Base-by-base conservation (phyloP, 2,797 vertebrate genomes). In the Tenualosa thibaudeaui region DNA sequence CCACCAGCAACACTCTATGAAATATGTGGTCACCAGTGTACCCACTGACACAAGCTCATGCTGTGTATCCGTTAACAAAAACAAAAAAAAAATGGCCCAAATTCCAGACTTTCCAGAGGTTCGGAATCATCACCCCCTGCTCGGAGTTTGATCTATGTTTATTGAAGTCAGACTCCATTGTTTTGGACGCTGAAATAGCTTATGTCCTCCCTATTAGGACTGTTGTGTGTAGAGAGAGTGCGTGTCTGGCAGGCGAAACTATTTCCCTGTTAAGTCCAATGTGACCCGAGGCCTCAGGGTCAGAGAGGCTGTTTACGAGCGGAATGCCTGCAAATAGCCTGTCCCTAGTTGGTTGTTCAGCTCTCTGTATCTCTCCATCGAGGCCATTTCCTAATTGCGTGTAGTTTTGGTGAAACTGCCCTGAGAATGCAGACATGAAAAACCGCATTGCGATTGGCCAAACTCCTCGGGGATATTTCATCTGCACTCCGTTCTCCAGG, bases 191-290 rank as follows among this genome's bases (percentile, higher is more conserved):
- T 19, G 56, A 58, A 85, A 81, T 81, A 46, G 71, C 82, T 85
- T 82, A 49, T 71, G 49, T 49, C 40, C 56, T 46, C 83, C 0
- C 82, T 62, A 40, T 54, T 65, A 88, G 53, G 71, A 54, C 85
- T 50, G 31, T 54, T 51, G 22, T 53, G 15, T 13, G 68, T 40
- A 15, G 31, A 75, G 31, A 40, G 46, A 54, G 46, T 81, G 53
- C 60, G 60, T 75, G 51, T 81, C 81, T 81, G 49, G 81, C n/a
- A 81, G 3, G 10, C 51, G 9, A 81, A 81, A 81, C 5, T 22
- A 19, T 81, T 50, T 50, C 13, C 15, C 60, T 82, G 54, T 87
- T 84, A 51, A 84, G 68, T 78, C 83, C 51, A 81, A 85, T 71
- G 46, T 31, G 49, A 87, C 85, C 62, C 37, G 46, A 53, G 50